Evolutionary conservation across 1,140 invertebrate species (phyloP).

Genomic region (Calycopis cecrops): DNA sequence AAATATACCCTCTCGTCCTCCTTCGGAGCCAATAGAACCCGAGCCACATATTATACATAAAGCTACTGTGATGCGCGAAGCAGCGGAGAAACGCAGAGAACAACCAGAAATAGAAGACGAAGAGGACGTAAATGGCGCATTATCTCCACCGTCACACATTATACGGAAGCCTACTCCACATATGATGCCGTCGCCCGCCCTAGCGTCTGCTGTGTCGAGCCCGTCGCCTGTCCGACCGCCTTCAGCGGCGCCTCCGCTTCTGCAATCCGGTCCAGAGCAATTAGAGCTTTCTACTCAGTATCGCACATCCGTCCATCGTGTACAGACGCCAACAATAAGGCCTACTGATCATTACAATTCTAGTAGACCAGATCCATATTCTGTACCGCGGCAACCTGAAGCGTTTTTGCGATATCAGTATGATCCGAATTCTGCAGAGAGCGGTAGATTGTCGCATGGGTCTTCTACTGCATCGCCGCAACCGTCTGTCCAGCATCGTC

Average conservation of each 20-base stretch:
- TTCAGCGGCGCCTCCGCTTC: constrained; percentile 38
- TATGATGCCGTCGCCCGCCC: constrained; percentile 56
- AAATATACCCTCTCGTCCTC: constrained; percentile 48
- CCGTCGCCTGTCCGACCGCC: constrained; percentile 54
- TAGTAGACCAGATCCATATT: constrained; percentile 56
- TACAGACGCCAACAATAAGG: constrained; percentile 52
- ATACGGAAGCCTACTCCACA: constrained; percentile 56
- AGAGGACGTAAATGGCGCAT: constrained; percentile 49
- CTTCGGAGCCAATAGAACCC: constrained; percentile 64
- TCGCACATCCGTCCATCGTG: constrained; percentile 43
- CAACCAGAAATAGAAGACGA: constrained; percentile 66
- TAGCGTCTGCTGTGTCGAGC: constrained; percentile 50
- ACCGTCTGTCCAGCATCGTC: constrained; percentile 47
- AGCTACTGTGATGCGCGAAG: constrained; percentile 72
- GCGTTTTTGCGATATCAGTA: constrained; percentile 52
- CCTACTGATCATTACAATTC: constrained; percentile 47
- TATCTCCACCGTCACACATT: constrained; percentile 66
- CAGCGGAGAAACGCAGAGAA: constrained; percentile 67
- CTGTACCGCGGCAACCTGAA: constrained; percentile 51
- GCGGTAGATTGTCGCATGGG: constrained; percentile 43
- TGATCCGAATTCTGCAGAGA: constrained; percentile 43
- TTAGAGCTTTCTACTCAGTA: constrained; percentile 42
- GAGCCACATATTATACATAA: constrained; percentile 71
- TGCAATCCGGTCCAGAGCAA: constrained; percentile 30
- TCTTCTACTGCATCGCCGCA: constrained; percentile 49